Evolutionary conservation across 2,797 vertebrate species (phyloP).

Genomic region (Anguilla anguilla): DNA sequence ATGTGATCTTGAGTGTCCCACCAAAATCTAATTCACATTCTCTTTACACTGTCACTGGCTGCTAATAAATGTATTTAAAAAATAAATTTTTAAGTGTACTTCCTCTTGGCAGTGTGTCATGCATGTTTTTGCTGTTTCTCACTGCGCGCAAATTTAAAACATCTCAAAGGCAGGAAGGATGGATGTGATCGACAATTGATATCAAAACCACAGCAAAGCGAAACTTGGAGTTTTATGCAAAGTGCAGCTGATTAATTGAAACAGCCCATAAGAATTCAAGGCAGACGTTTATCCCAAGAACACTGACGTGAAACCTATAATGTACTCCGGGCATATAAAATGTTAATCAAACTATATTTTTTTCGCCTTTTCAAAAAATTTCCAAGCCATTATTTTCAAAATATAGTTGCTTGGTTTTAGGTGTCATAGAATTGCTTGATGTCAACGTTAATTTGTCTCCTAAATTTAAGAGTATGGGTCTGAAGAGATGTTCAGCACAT

Average conservation of each 20-base stretch:
- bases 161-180: not conserved
- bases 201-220: too few species aligned
- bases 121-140: not conserved
- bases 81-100: not conserved
- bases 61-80: conserved; percentile 34
- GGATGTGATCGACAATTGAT: too few species aligned
- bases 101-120: not conserved
- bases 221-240: too few species aligned
- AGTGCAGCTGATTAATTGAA: not conserved
- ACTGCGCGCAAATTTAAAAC: not conserved
- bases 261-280: not conserved
- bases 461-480: not conserved
- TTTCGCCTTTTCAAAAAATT: not conserved
- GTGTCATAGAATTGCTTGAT: not conserved
- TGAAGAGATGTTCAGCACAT: not conserved
- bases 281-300: not conserved
- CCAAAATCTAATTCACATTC: conserved; percentile 14
- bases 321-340: not conserved
- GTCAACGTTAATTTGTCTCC: not conserved
- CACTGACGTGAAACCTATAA: not conserved
- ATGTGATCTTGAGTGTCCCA: not conserved
- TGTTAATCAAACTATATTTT: not conserved
- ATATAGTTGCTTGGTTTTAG: not conserved
- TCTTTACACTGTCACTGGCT: conserved; percentile 22
- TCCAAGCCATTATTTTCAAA: not conserved